Evolutionary conservation across 2,888 invertebrate genomes (phyloP).

Genomic region (Pocota personata): DNA sequence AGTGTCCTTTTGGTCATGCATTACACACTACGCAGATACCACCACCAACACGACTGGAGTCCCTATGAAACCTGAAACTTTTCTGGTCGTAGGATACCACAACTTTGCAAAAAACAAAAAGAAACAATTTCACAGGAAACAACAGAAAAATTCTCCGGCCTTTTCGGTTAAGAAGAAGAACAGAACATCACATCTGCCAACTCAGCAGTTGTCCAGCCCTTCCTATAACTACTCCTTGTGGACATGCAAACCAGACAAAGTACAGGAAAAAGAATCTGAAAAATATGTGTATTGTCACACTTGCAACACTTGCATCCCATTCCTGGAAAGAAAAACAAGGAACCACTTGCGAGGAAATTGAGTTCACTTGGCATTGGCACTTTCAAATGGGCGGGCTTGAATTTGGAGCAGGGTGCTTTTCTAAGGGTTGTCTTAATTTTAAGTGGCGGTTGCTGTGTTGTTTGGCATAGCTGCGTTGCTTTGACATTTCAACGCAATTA

Average conservation of each 20-base stretch:
- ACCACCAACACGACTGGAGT: constrained; percentile 33
- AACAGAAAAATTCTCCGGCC: constrained; percentile 42
- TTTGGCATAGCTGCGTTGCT: constrained; percentile 50
- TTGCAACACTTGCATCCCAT: constrained; percentile 50
- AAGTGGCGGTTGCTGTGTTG: constrained; percentile 54
- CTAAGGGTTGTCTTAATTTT: constrained; percentile 62
- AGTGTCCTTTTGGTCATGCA: constrained; percentile 72
- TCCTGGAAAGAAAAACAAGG: constrained; percentile 7
- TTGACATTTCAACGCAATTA: constrained; percentile 72
- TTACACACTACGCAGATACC: constrained; percentile 67
- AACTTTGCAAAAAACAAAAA: constrained; percentile 39
- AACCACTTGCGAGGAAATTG: constrained; percentile 17
- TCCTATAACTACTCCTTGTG: constrained; percentile 3
- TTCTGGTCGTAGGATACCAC: constrained; percentile 65
- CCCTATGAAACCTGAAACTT: constrained; percentile 67
- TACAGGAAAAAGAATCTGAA: constrained; percentile 12
- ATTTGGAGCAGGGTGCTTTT: constrained; percentile 8
- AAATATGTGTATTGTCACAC: constrained; percentile 65
- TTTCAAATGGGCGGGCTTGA: constrained; percentile 16
- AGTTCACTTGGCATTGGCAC: constrained; percentile 26
- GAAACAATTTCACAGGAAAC: constrained; percentile 22
- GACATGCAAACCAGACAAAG: constrained; percentile 72
- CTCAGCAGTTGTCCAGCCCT: constrained; percentile 17
- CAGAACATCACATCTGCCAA: constrained; percentile 62
- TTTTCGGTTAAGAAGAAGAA: constrained; percentile 13